Evolutionary conservation across 2,888 invertebrate genomes (phyloP).

Genomic region (Pristionchus arcanus): DNA sequence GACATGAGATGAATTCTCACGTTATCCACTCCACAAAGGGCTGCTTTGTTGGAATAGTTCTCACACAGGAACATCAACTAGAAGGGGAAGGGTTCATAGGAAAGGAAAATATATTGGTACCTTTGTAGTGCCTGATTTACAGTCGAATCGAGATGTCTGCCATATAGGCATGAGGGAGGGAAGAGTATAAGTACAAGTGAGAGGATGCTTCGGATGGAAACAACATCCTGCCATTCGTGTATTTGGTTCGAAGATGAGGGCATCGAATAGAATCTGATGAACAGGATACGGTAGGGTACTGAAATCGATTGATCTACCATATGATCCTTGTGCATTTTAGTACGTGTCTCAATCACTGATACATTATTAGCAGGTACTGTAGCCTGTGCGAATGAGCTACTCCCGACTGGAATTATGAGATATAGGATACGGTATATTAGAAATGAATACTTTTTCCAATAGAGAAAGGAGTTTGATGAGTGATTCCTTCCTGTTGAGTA

Average conservation of each 20-base stretch:
- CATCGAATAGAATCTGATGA: slow-evolving; percentile 66
- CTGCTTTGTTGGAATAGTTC: slow-evolving; percentile 66
- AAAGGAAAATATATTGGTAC: neutral
- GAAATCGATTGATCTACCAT: slow-evolving; percentile 56
- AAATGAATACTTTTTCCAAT: slow-evolving; percentile 58
- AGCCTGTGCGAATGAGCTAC: slow-evolving; percentile 68
- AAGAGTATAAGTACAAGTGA: slow-evolving; percentile 53
- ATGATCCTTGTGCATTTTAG: slow-evolving; percentile 66
- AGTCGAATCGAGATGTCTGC: slow-evolving; percentile 68
- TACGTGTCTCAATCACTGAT: slow-evolving; percentile 67
- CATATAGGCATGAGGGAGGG: slow-evolving; percentile 59
- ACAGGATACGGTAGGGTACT: neutral
- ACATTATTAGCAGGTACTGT: slow-evolving; percentile 67
- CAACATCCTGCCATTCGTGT: slow-evolving; percentile 67
- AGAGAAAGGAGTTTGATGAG: slow-evolving; percentile 59
- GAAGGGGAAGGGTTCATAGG: slow-evolving; percentile 8
- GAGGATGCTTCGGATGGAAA: slow-evolving; percentile 59
- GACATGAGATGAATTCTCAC: slow-evolving; percentile 68
- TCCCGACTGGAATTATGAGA: slow-evolving; percentile 62
- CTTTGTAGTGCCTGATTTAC: slow-evolving; percentile 60
- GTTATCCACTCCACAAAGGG: slow-evolving; percentile 72
- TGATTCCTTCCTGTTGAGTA: slow-evolving; percentile 62
- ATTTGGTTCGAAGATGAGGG: slow-evolving; percentile 62
- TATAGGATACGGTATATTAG: neutral
- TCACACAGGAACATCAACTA: slow-evolving; percentile 75